A percentile compares a stretch with the other conserved stretches of the same genome.
These are phyloP conservation scores for Leucoma salicis DNA, from an alignment of 2,888 invertebrate species.

Conservation along the genomic window DNA sequence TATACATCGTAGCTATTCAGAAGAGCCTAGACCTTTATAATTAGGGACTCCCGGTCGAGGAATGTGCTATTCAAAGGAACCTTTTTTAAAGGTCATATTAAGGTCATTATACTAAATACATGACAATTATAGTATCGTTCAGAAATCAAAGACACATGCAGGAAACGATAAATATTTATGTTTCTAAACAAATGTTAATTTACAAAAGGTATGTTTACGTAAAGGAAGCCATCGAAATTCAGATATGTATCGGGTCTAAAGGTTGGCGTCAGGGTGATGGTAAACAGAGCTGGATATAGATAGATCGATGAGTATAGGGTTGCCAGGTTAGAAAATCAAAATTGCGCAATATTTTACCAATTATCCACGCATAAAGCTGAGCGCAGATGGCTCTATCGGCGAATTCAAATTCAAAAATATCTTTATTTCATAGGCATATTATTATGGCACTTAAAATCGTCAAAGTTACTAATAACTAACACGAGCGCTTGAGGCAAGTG, in stretches of 20 bases:
- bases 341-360: background rate
- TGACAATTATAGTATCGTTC: slow-evolving; percentile 14
- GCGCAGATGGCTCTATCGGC: no score
- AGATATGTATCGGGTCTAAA: slow-evolving; percentile 16
- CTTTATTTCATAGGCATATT: no score
- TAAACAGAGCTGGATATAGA: background rate
- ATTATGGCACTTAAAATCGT: no score
- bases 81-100: background rate
- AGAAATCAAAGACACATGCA: slow-evolving; percentile 21
- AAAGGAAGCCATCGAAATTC: slow-evolving; percentile 6
- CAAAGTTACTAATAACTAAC: no score
- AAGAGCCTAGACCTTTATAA: no score
- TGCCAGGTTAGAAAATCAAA: background rate
- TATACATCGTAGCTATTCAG: no score
- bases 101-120: slow-evolving; percentile 8
- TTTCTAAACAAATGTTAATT: slow-evolving; percentile 24
- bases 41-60: no score
- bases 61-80: background rate
- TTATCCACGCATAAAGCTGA: no score
- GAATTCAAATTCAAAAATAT: no score
- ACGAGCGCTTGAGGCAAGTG: no score
- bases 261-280: slow-evolving; percentile 2
- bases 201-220: slow-evolving; percentile 13
- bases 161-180: slow-evolving; percentile 41
- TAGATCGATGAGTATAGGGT: background rate